Evolutionary conservation across 2,888 invertebrate genomes (phyloP), one percentile per base, ranked within the genome.

Genomic region (Galerucella pusilla): DNA sequence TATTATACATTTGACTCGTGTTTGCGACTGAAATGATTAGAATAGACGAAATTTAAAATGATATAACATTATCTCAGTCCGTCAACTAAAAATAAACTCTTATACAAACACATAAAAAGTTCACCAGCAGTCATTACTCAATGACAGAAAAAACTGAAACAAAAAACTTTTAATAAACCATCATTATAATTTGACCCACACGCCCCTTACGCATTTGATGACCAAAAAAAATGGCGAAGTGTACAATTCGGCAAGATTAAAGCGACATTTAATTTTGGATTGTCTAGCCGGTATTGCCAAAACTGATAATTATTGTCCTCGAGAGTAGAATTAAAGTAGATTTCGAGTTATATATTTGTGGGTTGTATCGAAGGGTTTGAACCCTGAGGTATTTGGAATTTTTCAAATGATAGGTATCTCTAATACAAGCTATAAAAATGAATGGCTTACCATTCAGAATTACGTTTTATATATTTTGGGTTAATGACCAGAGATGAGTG

Each of bases 201-300:
- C 72, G 72, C 72, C 72, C 66, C 66, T 67, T 72, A 72, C 72
- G 66, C 72, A 72, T 72, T 66, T 72, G 72, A 72, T 66, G 72
- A 60, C 60, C 66, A 60, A 72, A 72, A 71, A 66, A 71, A 71
- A 66, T 67, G 45, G 72, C 72, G 52, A 71, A 71, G 71, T 59
- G 71, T 71, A 71, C 65, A 71, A 72, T 72, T 72, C 72, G 72
- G 72, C 59, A 20, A 72, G 59, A 72, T 60, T 72, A 72, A 72
- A 72, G 66, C 72, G 67, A 72, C 72, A 72, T 72, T 72, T 72
- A 72, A 72, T 72, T 72, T 72, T 60, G 52, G 66, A 72, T 72
- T 66, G 72, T 72, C 72, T 72, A 72, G 72, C 60, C 72, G 25
- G 72, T 67, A 72, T 45, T 72, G 52, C 46, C 60, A 72, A 72